Evolutionary conservation across 2,797 vertebrate species (phyloP).

Genomic region (Tapirus indicus): DNA sequence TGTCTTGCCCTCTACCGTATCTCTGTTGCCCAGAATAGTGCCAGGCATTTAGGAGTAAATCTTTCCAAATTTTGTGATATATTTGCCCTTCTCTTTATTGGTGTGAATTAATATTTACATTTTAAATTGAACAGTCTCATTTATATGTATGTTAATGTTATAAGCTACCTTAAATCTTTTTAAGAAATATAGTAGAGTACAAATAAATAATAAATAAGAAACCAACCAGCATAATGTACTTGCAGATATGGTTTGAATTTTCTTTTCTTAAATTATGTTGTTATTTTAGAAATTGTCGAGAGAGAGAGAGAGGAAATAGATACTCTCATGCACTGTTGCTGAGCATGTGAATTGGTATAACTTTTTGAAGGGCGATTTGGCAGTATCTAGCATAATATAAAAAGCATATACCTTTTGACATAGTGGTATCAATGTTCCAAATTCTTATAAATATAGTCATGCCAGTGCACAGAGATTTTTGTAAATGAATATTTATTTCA

Average conservation of each 20-base stretch:
- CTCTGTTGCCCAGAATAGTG: not conserved
- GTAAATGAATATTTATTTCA: not conserved
- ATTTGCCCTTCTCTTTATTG: not conserved
- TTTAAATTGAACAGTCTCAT: not conserved
- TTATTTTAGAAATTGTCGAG: not conserved
- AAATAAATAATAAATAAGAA: not conserved
- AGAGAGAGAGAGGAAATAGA: not conserved
- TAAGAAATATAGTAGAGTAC: not conserved
- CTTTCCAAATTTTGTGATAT: not conserved
- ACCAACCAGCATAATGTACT: not conserved
- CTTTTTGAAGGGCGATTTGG: not conserved
- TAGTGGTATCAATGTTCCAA: not conserved
- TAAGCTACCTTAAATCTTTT: not conserved
- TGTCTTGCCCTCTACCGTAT: not conserved
- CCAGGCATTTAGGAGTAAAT: not conserved
- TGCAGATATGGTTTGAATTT: not conserved
- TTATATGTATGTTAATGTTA: not conserved
- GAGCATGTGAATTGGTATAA: not conserved
- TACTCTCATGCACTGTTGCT: not conserved
- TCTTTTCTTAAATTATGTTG: conserved; percentile 8
- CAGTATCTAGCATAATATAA: not conserved
- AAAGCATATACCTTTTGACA: not conserved
- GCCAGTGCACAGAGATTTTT: not conserved
- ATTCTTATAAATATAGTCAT: not conserved
- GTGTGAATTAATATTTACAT: not conserved